These are phyloP conservation scores for Podarcis siculus DNA, from an alignment of 2,797 vertebrate species.

Conservation along the genomic window DNA sequence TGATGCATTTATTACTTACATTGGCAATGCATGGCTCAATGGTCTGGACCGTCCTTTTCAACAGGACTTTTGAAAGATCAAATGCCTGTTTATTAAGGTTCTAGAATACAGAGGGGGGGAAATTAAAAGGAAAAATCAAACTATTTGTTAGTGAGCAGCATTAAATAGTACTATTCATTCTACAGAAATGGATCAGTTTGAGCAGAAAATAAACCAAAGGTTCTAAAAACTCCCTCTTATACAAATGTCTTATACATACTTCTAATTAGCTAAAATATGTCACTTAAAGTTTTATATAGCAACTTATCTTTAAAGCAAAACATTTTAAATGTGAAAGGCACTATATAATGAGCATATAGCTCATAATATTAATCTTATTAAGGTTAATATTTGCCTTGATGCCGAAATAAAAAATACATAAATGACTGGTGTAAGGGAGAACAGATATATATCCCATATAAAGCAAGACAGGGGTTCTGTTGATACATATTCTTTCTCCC, in stretches of 20 bases:
- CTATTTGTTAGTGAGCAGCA: neutral
- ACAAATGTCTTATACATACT: neutral
- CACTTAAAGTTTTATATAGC: neutral
- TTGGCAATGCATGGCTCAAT: constrained; percentile 98
- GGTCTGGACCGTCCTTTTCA: constrained; percentile 97
- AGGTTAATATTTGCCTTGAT: neutral
- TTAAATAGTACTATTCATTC: constrained; percentile 1
- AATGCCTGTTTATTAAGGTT: constrained; percentile 99
- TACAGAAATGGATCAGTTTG: neutral
- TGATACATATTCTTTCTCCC: neutral
- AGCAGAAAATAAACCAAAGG: neutral
- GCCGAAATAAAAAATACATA: too few species aligned
- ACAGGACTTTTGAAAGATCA: constrained; percentile 94
- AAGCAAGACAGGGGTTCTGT: neutral
- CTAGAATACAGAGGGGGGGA: constrained; percentile 77
- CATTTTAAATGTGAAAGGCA: neutral
- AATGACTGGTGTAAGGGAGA: neutral
- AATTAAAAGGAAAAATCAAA: constrained; percentile 12
- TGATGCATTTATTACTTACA: constrained; percentile 80
- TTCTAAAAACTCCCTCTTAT: neutral
- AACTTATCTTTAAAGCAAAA: neutral
- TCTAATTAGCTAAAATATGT: neutral
- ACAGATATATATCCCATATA: neutral
- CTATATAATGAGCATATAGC: neutral
- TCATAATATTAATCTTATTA: neutral